Evolutionary conservation across 2,888 invertebrate genomes (phyloP).

Genomic region (Micropterix aruncella): DNA sequence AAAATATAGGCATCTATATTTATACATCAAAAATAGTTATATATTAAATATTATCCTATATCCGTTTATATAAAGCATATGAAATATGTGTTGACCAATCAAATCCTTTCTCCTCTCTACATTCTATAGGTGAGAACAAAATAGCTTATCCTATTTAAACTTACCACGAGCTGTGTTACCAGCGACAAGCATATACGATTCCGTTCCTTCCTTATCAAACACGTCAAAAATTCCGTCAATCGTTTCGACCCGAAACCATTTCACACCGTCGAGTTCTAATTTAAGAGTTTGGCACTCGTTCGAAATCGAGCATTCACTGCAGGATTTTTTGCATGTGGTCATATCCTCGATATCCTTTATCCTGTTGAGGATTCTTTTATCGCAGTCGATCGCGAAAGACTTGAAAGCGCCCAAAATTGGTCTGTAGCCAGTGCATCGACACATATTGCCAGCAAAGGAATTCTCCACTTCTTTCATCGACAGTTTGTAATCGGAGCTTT

Average conservation of each 20-base stretch:
- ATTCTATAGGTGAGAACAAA: no score
- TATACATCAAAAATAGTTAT: no score
- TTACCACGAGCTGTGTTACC: background rate
- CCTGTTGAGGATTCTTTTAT: slow-evolving; percentile 22
- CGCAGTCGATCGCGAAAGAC: slow-evolving; percentile 39
- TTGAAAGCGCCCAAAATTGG: slow-evolving; percentile 55
- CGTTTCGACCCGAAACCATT: background rate
- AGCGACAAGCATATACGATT: background rate
- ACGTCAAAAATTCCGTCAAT: background rate
- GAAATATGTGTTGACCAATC: no score
- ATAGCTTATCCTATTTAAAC: background rate
- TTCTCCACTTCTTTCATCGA: slow-evolving; percentile 46
- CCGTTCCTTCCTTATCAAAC: background rate
- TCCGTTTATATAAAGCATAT: no score
- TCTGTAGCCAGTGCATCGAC: slow-evolving; percentile 54
- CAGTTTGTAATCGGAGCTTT: slow-evolving; percentile 21
- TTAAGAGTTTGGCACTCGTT: slow-evolving; percentile 13
- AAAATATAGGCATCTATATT: no score
- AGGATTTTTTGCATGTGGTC: background rate
- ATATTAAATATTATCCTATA: no score
- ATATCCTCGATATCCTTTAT: slow-evolving; percentile 18
- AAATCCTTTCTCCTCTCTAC: no score
- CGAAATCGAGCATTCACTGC: background rate
- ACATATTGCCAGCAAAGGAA: slow-evolving; percentile 50
- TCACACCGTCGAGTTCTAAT: background rate